These are phyloP conservation scores for Dryomyza anilis DNA, from an alignment of 2,888 invertebrate genomes.

Conservation along the genomic window DNA sequence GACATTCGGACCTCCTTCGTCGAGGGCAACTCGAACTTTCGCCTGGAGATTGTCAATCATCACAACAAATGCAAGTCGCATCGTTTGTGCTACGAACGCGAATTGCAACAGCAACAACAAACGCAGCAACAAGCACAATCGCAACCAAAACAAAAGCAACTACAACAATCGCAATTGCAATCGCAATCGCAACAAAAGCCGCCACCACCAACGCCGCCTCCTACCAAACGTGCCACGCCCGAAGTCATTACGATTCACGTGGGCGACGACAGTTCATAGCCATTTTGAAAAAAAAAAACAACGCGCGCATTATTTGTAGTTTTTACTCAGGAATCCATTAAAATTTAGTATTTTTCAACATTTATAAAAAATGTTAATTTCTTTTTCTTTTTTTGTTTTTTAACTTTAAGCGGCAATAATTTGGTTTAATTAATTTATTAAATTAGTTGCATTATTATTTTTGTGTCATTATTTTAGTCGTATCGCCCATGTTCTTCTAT, in stretches of 20 bases:
- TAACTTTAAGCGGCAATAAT: constrained; percentile 6
- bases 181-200: not conserved
- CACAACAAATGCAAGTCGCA: constrained; percentile 81
- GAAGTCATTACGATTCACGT: constrained; percentile 55
- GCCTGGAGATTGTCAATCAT: constrained; percentile 78
- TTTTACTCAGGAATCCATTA: not conserved
- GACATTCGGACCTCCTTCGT: constrained; percentile 79
- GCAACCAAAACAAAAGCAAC: not conserved
- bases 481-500: too few relatives aligned
- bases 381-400: not conserved
- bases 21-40: constrained; percentile 77
- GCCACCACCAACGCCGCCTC: not conserved
- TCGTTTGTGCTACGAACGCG: constrained; percentile 68
- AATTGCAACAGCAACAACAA: constrained; percentile 44
- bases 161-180: not conserved
- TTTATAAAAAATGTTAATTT: too few relatives aligned
- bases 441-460: too few relatives aligned
- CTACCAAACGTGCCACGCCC: constrained; percentile 33
- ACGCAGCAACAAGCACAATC: not conserved
- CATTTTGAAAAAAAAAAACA: not conserved
- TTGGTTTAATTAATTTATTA: too few relatives aligned
- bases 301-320: not conserved
- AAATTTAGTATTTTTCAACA: not conserved
- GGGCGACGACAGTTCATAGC: constrained; percentile 46
- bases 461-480: too few relatives aligned